A percentile compares a stretch with the other conserved stretches of the same genome.
Conservation (phyloP, 35 echinoderm and acorn worm species). For the Heliocidaris erythrogramma region DNA sequence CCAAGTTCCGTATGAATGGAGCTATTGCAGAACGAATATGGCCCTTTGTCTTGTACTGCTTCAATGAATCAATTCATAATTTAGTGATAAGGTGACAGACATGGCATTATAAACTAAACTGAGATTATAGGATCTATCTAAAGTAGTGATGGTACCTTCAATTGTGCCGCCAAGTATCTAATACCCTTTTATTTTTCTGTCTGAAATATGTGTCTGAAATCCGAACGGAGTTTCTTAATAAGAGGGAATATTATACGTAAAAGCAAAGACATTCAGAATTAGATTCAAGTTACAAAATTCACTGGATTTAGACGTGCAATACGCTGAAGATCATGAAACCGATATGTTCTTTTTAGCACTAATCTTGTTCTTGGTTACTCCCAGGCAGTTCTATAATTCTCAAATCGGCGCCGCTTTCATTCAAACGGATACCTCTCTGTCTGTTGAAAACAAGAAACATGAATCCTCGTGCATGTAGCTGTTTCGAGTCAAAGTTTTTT, state of each 20-base stretch:
- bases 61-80: too few relatives aligned
- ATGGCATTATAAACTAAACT: background rate
- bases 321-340: background rate
- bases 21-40: too few relatives aligned
- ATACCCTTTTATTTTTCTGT: background rate
- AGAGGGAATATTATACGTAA: background rate
- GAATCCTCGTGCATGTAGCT: background rate
- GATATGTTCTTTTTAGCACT: background rate
- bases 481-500: background rate
- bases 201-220: background rate
- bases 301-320: background rate
- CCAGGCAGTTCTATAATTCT: background rate
- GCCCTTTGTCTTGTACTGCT: too few relatives aligned
- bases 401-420: background rate
- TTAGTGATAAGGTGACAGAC: background rate
- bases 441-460: background rate
- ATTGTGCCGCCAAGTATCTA: background rate
- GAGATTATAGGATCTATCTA: background rate
- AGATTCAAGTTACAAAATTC: background rate
- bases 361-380: background rate
- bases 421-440: background rate
- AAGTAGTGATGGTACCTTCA: background rate
- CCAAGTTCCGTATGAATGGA: too few relatives aligned
- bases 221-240: background rate
- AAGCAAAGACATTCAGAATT: background rate